Evolutionary conservation across 2,797 vertebrate species (phyloP), one percentile per base, ranked within the genome.

Genomic region (Hoplostethus mediterraneus): DNA sequence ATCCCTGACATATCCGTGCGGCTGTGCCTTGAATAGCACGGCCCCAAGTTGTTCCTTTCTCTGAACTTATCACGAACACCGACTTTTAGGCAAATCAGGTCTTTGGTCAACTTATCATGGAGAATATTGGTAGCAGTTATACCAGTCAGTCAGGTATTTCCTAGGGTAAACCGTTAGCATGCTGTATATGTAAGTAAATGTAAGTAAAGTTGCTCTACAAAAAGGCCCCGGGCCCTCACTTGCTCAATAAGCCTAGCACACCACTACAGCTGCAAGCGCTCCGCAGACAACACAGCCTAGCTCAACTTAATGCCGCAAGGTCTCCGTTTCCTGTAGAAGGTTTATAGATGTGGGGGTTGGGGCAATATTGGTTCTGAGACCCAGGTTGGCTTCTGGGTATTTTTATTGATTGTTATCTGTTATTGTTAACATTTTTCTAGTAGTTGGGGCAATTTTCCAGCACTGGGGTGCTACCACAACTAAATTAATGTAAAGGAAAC

Each of bases 1-100:
- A 55, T 82, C 80, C 30, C 61, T 76, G 55, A 72, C 71, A 79
- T 73, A 68, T 75, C 79, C 72, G 56, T 44, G 45, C 47, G 21
- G 49, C 49, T 58, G 58, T 21, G 67, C 68, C 73, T 77, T 79
- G 81, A 61, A 77, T 47, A 77, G 76, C 62, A 54, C 51, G 14
- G 31, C 55, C 53, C 55, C 2, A 13, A 45, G 57, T 25, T 61
- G 67, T 75, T 71, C 30, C 9, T 63, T 52, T 55, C 25, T 28
- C 28, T 42, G 11, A 67, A 60, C 53, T 60, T 54, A 59, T 62
- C 47, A 47, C 31, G 40, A 48, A 69, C 52, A 16, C 11, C 5
- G 33, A 57, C 36, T 16, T 70, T 70, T 71, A 55, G 30, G 49
- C 12, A 67, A 65, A 48, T 3, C 3, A 30, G 36, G 40, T 60